Conservation (phyloP, 2,797 vertebrate species). For the Cephalopachus bancanus region DNA sequence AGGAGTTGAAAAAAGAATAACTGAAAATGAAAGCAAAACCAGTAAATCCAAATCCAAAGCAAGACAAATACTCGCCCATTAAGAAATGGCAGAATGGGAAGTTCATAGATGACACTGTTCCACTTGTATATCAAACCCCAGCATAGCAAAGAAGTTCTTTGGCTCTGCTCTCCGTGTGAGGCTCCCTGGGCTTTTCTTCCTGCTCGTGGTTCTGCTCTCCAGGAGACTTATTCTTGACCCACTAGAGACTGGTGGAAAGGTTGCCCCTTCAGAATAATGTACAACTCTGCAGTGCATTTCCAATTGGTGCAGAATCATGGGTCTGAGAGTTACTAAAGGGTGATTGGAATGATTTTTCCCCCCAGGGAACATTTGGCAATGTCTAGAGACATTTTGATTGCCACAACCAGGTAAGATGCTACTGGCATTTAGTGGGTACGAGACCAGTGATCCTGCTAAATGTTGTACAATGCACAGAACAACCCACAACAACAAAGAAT, state of each 20-base stretch:
- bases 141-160: background rate
- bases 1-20: slow-evolving; percentile 10
- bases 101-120: background rate
- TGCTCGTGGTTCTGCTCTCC: background rate
- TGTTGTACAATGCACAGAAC: too few relatives aligned
- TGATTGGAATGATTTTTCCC: background rate
- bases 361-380: background rate
- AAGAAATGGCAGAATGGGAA: background rate
- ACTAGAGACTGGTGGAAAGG: background rate
- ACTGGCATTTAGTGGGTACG: background rate
- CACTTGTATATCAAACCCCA: background rate
- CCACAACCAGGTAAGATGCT: background rate
- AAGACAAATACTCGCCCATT: background rate
- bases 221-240: background rate
- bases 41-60: background rate
- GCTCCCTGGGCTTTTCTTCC: background rate
- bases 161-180: background rate
- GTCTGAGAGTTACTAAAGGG: background rate
- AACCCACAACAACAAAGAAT: too few relatives aligned
- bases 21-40: background rate
- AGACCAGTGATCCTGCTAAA: background rate
- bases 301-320: background rate
- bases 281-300: background rate
- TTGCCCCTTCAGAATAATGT: background rate
- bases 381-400: background rate